A percentile compares a stretch with the other conserved stretches of the same genome.
Evolutionary conservation across 2,113 vertebrate genomes (phyloP).

Genomic region (Dasyornis broadbenti): DNA sequence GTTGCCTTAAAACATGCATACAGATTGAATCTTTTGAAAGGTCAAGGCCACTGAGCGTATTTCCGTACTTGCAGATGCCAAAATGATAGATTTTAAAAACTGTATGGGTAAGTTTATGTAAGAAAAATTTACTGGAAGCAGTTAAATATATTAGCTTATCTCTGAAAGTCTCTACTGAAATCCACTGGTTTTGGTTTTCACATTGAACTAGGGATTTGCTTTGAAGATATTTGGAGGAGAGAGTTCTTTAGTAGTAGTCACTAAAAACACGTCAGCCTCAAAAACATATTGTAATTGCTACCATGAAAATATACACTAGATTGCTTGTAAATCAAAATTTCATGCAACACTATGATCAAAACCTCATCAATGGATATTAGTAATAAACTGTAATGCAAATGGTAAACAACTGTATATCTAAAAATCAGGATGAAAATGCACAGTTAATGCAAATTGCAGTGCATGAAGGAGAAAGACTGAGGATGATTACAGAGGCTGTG

Average conservation of each 20-base stretch:
- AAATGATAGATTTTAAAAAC: background rate
- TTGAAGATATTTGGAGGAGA: background rate
- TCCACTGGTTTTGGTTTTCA: background rate
- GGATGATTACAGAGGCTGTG: background rate
- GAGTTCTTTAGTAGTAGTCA: background rate
- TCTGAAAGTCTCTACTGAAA: background rate
- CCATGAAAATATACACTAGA: background rate
- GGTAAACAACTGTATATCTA: background rate
- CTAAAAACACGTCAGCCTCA: background rate
- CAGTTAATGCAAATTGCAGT: background rate
- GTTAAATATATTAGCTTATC: background rate
- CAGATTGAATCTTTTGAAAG: background rate
- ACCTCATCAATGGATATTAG: background rate
- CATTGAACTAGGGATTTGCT: background rate
- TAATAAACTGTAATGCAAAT: background rate
- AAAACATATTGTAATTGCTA: background rate
- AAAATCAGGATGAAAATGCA: background rate
- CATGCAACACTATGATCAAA: background rate
- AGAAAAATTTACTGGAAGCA: background rate
- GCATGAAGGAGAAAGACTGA: background rate
- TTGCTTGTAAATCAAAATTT: background rate
- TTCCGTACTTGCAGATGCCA: background rate
- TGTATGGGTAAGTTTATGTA: background rate
- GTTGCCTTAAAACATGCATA: background rate
- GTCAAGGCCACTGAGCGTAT: background rate